Base-by-base conservation (phyloP, 2,113 vertebrate genomes). In the Dolichallabes microphthalmus region DNA sequence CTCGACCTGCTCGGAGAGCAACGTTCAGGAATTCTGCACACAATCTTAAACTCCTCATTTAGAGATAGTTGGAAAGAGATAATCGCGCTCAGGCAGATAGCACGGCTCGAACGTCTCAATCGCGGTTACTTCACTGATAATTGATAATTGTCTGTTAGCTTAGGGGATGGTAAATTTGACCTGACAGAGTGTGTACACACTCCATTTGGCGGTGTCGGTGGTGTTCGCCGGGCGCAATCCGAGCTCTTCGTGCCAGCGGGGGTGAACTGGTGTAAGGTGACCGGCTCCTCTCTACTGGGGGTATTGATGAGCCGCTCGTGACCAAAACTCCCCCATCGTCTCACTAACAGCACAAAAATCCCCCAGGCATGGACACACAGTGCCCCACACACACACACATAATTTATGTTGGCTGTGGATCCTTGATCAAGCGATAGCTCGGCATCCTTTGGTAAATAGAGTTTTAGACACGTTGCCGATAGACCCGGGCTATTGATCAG, bases 381-480 rank as follows among this genome's bases (percentile, higher is more conserved):
- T 60, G 4, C 25, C 82, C 73, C 73, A 89, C 90, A 88, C 90
- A 89, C 90, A 88, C 90, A 90, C 89, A 91, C 80, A 91, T 97
- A 97, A 98, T 97, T 97, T 97, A 96, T 96, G 95, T 96, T 96
- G 96, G 96, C 95, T 94, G 76, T 35, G 94, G 96, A 96, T 97
- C 95, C 97, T 96, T 98, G 97, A 98, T 98, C 97, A 98, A 97
- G 97, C 98, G 97, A 98, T 98, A 98, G 96, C 96, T 96, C 95
- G 95, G 96, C 97, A 97, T 97, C 96, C 95, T 95, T 96, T 96
- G 97, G 96, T 98, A 97, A 98, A 98, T 98, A 98, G 97, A 98
- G 97, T 97, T 98, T 98, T 98, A 98, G 97, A 98, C 97, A 97
- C 96, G 97, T 98, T 98, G 97, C 97, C 97, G 96, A 98, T 98